Evolutionary conservation across 2,888 invertebrate species (phyloP).

Genomic region (Luperina testacea): DNA sequence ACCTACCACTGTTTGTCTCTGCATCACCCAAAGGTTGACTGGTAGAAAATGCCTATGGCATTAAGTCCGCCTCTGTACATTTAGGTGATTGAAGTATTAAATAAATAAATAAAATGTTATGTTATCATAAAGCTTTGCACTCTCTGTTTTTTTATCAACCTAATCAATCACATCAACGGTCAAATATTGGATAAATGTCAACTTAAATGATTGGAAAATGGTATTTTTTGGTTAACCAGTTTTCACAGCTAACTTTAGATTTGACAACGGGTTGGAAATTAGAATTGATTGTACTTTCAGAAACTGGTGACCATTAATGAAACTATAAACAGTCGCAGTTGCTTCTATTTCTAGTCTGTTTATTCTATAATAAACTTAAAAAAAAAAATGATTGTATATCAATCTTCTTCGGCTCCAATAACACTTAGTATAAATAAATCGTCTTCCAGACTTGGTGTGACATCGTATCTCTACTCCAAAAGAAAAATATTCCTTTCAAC

Average conservation of each 20-base stretch:
- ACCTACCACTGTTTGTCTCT: too few species aligned
- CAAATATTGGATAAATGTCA: constrained; percentile 1
- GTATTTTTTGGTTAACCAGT: constrained; percentile 8
- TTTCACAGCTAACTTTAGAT: neutral
- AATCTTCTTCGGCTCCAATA: neutral
- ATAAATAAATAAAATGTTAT: neutral
- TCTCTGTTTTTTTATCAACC: constrained; percentile 14
- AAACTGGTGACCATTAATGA: neutral
- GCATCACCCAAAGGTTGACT: too few species aligned
- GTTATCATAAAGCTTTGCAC: neutral
- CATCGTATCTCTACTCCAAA: constrained; percentile 3
- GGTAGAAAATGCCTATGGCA: too few species aligned
- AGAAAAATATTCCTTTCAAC: constrained; percentile 28
- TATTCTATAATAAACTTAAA: neutral
- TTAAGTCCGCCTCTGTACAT: too few species aligned
- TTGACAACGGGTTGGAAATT: constrained; percentile 4
- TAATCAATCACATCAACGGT: constrained; percentile 23
- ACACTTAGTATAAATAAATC: neutral
- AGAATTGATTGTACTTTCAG: constrained; percentile 17
- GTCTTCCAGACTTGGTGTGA: neutral
- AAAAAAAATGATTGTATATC: neutral
- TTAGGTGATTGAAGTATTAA: too few species aligned
- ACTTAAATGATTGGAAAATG: constrained; percentile 16
- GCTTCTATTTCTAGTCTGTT: neutral
- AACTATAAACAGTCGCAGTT: neutral